Base-by-base conservation (phyloP, 2,113 vertebrate species). In the Conger conger region DNA sequence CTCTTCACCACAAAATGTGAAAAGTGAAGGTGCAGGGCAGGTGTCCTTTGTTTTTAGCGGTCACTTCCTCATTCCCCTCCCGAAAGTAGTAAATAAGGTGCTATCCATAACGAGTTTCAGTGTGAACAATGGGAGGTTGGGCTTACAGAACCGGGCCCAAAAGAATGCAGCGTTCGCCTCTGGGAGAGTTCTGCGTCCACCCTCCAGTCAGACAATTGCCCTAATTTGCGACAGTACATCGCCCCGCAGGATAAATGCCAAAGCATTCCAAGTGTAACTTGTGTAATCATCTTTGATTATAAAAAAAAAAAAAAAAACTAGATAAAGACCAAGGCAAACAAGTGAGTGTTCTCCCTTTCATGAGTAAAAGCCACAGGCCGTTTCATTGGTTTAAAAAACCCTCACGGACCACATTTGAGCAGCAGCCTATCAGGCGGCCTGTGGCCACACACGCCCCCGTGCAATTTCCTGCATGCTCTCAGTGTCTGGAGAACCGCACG, bases 381-480 rank as follows among this genome's bases (percentile, higher is more conserved):
- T 80, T 45, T 80, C 13, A 82, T 85, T 16, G 73, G 73, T 36
- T 36, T 2, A 63, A 76, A 76, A 89, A 76, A 13, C 35, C 82
- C 45, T 77, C 35, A 27, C 57, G 8, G 23, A 27, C 20, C 18
- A 23, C 18, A 23, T 63, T 63, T 1, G 37, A 54, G 36, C n/a
- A 27, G 38, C 60, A 79, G 85, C 93, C 93, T 93, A 94, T 94
- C 88, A 88, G 88, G 88, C 17, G 2, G 23, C 68, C 86, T 38
- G 2, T 77, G 83, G 30, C 3, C 83, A 84, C 82, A 89, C 91
- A 93, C 91, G 63, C 93, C 92, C 60, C 90, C 79, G 13, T 77
- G 13, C 76, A 60, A 77, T 63, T 5, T 23, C 53, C 33, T 37
- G 17, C 81, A 81, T 45, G 4, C 6, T 33, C 50, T 57, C 16